phyloP scores from a whole-genome alignment of 2,113 vertebrate genomes.

The Gallinago paraguaiae region DNA sequence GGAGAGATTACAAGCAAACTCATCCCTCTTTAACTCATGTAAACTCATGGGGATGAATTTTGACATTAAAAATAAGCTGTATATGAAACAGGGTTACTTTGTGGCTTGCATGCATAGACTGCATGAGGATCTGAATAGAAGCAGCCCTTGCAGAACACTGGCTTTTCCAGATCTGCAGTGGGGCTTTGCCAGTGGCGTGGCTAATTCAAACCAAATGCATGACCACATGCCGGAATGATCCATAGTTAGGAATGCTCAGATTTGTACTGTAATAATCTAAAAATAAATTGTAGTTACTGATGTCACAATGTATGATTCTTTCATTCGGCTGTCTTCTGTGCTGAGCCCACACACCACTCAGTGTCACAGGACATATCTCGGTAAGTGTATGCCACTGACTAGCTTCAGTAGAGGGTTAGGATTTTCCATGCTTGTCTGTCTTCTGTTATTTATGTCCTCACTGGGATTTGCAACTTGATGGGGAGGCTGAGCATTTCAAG shows the following conservation, averaged over 20 bases:
- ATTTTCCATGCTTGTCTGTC: constrained; percentile 16
- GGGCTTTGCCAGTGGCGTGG: background rate
- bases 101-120: background rate
- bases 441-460: constrained; percentile 3
- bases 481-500: background rate
- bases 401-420: background rate
- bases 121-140: background rate
- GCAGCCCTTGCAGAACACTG: background rate
- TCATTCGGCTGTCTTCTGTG: background rate
- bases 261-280: constrained; percentile 42
- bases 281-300: constrained; percentile 43
- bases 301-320: constrained; percentile 27
- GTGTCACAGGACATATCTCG: background rate
- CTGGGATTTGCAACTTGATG: constrained; percentile 1
- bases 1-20: background rate
- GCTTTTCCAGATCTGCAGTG: background rate
- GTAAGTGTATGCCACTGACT: background rate
- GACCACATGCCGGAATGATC: background rate
- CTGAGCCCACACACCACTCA: constrained; percentile 28
- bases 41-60: background rate
- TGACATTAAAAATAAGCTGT: background rate
- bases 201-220: background rate
- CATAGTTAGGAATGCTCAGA: constrained; percentile 6
- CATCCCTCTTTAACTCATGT: background rate
- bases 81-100: background rate